Conservation (phyloP, 2,888 invertebrate species). For the Caenorhabditis drosophilae region DNA sequence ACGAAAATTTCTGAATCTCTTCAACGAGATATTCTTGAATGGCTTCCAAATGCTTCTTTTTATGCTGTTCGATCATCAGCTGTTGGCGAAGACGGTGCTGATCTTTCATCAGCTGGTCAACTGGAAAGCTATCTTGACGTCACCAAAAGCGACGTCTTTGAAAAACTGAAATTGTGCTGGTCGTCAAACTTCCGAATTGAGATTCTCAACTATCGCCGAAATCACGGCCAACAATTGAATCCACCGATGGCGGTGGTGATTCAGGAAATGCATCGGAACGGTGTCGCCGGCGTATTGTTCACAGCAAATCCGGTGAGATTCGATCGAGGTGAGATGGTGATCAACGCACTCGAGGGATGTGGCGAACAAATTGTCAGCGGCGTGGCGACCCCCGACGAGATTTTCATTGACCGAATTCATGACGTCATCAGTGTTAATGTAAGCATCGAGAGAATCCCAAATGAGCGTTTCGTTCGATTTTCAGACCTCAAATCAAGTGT, state of each 20-base stretch:
- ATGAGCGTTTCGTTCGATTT: no score
- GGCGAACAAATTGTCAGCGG: slow-evolving; percentile 87
- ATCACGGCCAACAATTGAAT: slow-evolving; percentile 78
- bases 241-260: slow-evolving; percentile 82
- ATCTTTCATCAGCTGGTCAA: slow-evolving; percentile 83
- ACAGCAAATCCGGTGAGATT: slow-evolving; percentile 80
- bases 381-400: slow-evolving; percentile 78
- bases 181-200: slow-evolving; percentile 81
- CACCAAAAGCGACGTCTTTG: slow-evolving; percentile 31
- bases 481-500: no score
- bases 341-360: slow-evolving; percentile 83
- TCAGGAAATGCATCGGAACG: slow-evolving; percentile 79
- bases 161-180: slow-evolving; percentile 80
- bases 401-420: slow-evolving; percentile 20
- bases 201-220: slow-evolving; percentile 82
- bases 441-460: no score
- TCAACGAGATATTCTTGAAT: slow-evolving; percentile 10
- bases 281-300: slow-evolving; percentile 80
- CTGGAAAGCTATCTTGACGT: slow-evolving; percentile 82
- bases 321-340: slow-evolving; percentile 77
- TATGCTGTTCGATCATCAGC: slow-evolving; percentile 71
- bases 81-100: slow-evolving; percentile 81
- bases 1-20: slow-evolving; percentile 11
- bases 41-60: slow-evolving; percentile 15
- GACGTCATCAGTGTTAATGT: no score